phyloP scores from a whole-genome alignment of 1,140 invertebrate genomes.

The Anadara kagoshimensis region DNA sequence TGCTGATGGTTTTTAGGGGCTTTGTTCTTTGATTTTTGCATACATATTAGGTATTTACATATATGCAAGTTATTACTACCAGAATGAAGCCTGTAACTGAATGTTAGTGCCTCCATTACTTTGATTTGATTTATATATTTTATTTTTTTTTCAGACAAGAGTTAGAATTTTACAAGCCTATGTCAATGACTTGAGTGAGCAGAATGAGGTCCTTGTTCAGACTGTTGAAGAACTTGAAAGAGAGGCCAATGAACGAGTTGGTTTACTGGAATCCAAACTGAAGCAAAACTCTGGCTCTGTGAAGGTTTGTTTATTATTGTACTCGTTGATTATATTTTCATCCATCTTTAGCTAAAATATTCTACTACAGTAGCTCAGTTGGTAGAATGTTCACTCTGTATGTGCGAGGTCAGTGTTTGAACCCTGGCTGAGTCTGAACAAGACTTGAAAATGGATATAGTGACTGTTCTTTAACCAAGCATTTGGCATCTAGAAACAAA shows the following conservation, averaged over 20 bases:
- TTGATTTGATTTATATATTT: not conserved
- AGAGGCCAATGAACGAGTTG: conserved; percentile 71
- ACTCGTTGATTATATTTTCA: not conserved
- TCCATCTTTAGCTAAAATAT: too few relatives aligned
- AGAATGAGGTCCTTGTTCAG: conserved; percentile 72
- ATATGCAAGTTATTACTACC: not conserved
- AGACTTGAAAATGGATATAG: too few relatives aligned
- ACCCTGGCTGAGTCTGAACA: too few relatives aligned
- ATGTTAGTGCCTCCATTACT: not conserved
- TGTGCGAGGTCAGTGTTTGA: too few relatives aligned
- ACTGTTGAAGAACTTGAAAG: conserved; percentile 72
- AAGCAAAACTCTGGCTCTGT: conserved; percentile 57
- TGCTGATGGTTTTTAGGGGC: too few relatives aligned
- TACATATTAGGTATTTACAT: not conserved
- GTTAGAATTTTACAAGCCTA: conserved; percentile 68
- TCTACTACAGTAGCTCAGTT: too few relatives aligned
- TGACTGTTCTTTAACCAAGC: too few relatives aligned
- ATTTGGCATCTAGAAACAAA: too few relatives aligned
- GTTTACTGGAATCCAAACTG: conserved; percentile 65
- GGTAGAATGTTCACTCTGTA: too few relatives aligned
- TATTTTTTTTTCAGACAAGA: conserved; percentile 58
- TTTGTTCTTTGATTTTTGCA: not conserved
- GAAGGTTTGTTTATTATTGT: conserved; percentile 54
- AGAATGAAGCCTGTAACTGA: not conserved
- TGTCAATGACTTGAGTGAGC: conserved; percentile 72